Evolutionary conservation across 2,888 invertebrate genomes (phyloP).

Genomic region (Oxystoma pomonae): DNA sequence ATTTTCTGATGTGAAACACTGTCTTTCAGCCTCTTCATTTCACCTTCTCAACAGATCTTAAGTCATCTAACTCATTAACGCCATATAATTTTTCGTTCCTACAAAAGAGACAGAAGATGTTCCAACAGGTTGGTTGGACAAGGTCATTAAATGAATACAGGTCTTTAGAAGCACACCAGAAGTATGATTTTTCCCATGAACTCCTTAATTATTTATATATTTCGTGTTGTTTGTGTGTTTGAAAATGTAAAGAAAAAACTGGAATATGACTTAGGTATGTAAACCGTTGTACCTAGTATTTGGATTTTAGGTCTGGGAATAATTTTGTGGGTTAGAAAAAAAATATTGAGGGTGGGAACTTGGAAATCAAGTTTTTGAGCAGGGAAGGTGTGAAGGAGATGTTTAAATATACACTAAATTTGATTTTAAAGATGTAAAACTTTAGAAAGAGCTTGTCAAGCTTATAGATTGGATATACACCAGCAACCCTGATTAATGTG

Average conservation of each 20-base stretch:
- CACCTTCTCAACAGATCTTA: not conserved
- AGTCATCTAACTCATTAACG: not conserved
- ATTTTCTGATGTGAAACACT: not conserved
- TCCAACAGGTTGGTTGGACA: no score
- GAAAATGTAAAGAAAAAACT: not conserved
- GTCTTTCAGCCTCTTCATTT: not conserved
- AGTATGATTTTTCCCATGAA: not conserved
- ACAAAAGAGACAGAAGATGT: not conserved
- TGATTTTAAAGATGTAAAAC: no score
- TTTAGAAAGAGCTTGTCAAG: no score
- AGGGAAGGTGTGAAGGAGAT: no score
- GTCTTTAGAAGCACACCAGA: no score
- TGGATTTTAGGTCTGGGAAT: not conserved
- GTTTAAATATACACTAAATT: no score
- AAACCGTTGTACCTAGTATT: not conserved
- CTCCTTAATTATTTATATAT: not conserved
- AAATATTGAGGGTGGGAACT: not conserved
- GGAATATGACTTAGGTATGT: not conserved
- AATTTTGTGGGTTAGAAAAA: not conserved
- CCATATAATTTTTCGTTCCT: not conserved
- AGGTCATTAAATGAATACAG: no score
- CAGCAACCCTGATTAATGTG: no score
- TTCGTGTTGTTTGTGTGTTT: not conserved
- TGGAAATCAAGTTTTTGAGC: no score
- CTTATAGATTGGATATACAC: no score